phyloP scores from a whole-genome alignment of 2,888 invertebrate species.

The Calameuta filiformis region DNA sequence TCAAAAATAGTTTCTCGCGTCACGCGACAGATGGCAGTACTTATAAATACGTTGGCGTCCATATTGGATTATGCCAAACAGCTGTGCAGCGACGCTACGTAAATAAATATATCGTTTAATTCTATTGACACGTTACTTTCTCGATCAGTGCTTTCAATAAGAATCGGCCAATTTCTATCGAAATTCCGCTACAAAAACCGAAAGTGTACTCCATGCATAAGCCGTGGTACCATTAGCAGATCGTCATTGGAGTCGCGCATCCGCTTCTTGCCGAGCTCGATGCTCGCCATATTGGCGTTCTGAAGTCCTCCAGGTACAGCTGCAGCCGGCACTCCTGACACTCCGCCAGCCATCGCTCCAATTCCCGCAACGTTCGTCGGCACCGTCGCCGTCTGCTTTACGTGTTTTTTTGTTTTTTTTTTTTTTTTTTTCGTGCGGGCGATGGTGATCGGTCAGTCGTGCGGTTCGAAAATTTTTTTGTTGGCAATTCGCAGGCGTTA shows the following conservation, averaged over 20 bases:
- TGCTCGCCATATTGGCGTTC: constrained; percentile 77
- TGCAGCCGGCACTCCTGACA: constrained; percentile 65
- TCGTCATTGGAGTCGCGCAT: constrained; percentile 88
- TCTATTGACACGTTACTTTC: no score
- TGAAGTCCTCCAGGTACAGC: constrained; percentile 72
- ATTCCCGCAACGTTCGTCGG: constrained; percentile 60
- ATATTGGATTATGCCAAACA: no score
- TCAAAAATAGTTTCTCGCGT: no score
- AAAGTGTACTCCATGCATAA: constrained; percentile 65
- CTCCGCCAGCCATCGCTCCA: constrained; percentile 61
- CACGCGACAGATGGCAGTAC: no score
- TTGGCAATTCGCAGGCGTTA: constrained; percentile 57
- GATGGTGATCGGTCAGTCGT: constrained; percentile 40
- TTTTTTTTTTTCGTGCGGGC: constrained; percentile 10
- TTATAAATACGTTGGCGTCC: no score
- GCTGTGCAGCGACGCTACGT: no score
- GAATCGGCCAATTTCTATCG: no score
- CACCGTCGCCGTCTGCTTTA: constrained; percentile 60
- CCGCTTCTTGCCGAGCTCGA: constrained; percentile 96
- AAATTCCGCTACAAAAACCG: constrained; percentile 26
- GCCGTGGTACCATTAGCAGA: constrained; percentile 92
- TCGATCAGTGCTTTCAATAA: no score
- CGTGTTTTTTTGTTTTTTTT: constrained; percentile 25
- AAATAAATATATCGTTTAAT: no score
- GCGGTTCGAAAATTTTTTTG: constrained; percentile 33